These are phyloP conservation scores for Oryzias woworae DNA, from an alignment of 2,113 vertebrate species.

Conservation along the genomic window DNA sequence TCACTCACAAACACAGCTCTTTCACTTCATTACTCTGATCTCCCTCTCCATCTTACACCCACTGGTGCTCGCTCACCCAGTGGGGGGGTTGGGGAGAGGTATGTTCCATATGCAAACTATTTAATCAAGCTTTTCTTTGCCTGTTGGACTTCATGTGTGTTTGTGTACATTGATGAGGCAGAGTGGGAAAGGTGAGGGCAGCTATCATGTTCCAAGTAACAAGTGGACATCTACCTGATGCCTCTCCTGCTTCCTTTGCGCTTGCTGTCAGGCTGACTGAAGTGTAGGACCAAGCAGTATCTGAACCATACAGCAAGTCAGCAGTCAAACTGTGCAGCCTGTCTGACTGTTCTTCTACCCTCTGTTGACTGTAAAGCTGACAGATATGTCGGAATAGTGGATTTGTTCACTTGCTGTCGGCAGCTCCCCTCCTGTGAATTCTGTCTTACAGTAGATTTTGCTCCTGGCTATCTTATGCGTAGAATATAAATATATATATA, in stretches of 20 bases:
- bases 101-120: conserved; percentile 35
- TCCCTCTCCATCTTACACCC: conserved; percentile 33
- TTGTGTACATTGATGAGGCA: conserved; percentile 19
- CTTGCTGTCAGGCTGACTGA: conserved; percentile 51
- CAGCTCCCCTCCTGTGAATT: conserved; percentile 55
- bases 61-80: conserved; percentile 16
- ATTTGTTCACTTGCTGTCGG: conserved; percentile 66
- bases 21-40: conserved; percentile 67
- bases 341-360: conserved; percentile 54
- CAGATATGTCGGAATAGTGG: conserved; percentile 59
- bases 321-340: conserved; percentile 52
- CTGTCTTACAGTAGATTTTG: conserved; percentile 60
- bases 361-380: conserved; percentile 64
- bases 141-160: conserved; percentile 14
- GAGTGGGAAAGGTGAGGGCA: conserved; percentile 26
- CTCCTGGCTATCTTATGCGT: conserved; percentile 46
- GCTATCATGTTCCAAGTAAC: conserved; percentile 25
- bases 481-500: background rate
- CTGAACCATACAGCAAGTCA: conserved; percentile 47
- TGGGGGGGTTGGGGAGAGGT: background rate
- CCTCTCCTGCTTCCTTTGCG: conserved; percentile 36
- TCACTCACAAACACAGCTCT: conserved; percentile 54
- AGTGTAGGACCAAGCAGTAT: conserved; percentile 46
- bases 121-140: conserved; percentile 32
- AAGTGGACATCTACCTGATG: conserved; percentile 19